Base-by-base conservation (phyloP, 1,140 invertebrate species). In the Gryllus bimaculatus region DNA sequence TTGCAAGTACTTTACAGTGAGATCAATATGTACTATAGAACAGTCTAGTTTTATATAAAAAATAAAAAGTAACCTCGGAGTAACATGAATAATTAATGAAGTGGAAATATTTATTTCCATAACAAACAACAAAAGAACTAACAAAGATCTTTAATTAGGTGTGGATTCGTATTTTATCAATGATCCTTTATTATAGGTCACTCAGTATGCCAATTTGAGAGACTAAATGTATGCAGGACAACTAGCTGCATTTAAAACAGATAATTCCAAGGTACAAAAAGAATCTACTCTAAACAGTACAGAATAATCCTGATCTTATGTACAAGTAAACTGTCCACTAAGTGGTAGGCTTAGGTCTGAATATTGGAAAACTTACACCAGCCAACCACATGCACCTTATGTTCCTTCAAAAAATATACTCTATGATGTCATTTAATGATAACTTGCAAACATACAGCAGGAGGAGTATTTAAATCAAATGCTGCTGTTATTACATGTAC, bases 401-500 rank as follows among this genome's bases (percentile, higher is more conserved):
- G 76, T 48, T 48, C 48, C 47, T n/a, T 77, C 76, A 77, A 77
- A 77, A 66, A 77, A 77, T 77, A 77, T 77, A 77, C 48, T 20
- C 76, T 77, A 48, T 48, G 76, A 77, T 48, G 5, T 77, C 48
- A 15, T 77, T 39, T 77, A 48, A 77, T 48, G 18, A 77, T 20
- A 48, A 48, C 76, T 77, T 77, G 76, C 48, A 77, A 77, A 20
- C 21, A 54, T 48, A 77, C 47, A 77, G 76, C 47, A 77, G 48
- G 48, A 21, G 76, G 75, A 76, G 48, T 48, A 48, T 21, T 21
- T 15, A 54, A 54, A 8, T 13, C 8, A 48, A 48, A 20, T 49
- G 48, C 48, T 76, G 76, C 47, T 48, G 76, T 76, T 49, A 48
- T 54, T 21, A n/a, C 39, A 20, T 7, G 6, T 12, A 77, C 47